Percentiles rank a stretch among this genome's conserved stretches.
phyloP scores from a whole-genome alignment of 2,797 vertebrate species.

The Numenius phaeopus region DNA sequence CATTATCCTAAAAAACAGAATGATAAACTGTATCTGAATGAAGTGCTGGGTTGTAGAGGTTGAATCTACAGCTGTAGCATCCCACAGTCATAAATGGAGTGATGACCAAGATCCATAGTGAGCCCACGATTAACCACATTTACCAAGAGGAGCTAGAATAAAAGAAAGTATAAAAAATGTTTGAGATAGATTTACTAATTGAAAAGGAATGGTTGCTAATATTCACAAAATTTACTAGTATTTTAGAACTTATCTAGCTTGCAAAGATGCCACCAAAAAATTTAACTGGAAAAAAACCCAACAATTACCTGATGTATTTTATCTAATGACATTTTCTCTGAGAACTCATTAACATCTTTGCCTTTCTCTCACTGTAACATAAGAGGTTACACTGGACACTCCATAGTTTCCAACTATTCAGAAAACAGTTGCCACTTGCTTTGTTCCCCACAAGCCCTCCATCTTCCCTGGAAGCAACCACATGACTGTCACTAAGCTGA shows the following conservation, averaged over 20 bases:
- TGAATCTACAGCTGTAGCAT: background rate
- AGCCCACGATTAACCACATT: background rate
- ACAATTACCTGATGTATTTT: background rate
- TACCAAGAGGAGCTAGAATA: background rate
- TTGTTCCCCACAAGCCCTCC: background rate
- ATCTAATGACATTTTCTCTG: background rate
- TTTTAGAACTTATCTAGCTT: background rate
- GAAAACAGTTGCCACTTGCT: background rate
- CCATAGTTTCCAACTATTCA: background rate
- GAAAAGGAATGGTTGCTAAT: background rate
- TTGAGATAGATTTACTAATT: background rate
- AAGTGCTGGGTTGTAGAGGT: background rate
- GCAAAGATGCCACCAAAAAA: background rate
- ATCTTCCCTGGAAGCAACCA: background rate
- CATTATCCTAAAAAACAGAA: background rate
- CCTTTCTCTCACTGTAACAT: background rate
- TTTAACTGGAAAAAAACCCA: background rate
- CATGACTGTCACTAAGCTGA: background rate
- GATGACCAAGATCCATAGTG: background rate
- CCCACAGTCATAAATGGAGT: background rate
- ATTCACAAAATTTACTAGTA: background rate
- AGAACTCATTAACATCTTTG: background rate
- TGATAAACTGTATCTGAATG: background rate
- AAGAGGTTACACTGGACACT: background rate
- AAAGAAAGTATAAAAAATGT: background rate